These are phyloP conservation scores for Darevskia mixta DNA, from an alignment of 2,797 vertebrate species.

Conservation along the genomic window DNA sequence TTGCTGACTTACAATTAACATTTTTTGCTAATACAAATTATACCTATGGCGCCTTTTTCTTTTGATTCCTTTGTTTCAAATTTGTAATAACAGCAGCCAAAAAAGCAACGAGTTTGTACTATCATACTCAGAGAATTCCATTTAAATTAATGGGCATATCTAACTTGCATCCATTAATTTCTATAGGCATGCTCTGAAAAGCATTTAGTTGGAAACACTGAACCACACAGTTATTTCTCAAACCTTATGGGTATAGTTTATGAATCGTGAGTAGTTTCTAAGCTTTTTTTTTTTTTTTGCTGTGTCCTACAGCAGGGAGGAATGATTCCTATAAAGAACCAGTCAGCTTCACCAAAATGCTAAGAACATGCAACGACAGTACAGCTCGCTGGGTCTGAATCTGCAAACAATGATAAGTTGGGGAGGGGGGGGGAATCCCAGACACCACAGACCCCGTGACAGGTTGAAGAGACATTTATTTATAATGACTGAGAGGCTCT, in stretches of 20 bases:
- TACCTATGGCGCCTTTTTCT: background rate
- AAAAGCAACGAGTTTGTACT: too few relatives aligned
- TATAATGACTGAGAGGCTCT: constrained; percentile 52
- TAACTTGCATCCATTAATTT: too few relatives aligned
- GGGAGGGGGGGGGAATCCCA: background rate
- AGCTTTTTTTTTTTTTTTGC: background rate
- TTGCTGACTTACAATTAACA: background rate
- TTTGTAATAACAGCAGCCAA: background rate
- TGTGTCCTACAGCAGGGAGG: background rate
- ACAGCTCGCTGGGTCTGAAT: constrained; percentile 5
- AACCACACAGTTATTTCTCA: background rate
- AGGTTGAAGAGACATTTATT: constrained; percentile 61
- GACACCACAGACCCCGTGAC: constrained; percentile 39
- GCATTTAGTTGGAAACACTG: too few relatives aligned
- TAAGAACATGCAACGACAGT: constrained; percentile 20
- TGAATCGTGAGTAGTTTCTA: background rate
- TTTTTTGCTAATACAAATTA: background rate
- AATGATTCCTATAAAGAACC: background rate
- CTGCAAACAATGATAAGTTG: constrained; percentile 11
- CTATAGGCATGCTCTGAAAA: too few relatives aligned
- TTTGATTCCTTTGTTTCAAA: background rate
- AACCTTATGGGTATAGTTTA: constrained; percentile 14
- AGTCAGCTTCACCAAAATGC: background rate
- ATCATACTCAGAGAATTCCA: too few relatives aligned
- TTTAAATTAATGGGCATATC: too few relatives aligned